Conservation (phyloP, 1,140 invertebrate genomes). For the Eufriesea mexicana region DNA sequence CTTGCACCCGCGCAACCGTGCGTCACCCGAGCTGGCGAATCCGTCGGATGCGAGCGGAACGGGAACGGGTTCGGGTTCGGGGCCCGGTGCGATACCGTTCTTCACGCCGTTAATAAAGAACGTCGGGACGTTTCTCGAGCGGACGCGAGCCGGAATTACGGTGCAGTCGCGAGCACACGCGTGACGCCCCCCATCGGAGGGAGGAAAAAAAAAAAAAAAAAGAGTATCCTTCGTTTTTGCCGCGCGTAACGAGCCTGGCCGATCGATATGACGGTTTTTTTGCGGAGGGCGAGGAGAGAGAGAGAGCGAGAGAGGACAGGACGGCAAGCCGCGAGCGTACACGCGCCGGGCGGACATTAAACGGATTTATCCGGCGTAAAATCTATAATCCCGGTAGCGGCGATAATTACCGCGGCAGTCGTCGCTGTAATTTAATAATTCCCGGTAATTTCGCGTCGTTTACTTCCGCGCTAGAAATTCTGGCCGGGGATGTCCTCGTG, state of each 20-base stretch:
- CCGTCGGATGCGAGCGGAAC: neutral
- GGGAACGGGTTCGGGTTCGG: no score
- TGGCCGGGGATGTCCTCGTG: neutral
- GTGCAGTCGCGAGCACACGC: neutral
- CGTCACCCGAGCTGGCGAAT: neutral
- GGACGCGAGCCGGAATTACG: conserved; percentile 10
- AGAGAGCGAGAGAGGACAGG: neutral
- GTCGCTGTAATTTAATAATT: conserved; percentile 64
- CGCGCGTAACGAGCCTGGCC: conserved; percentile 30
- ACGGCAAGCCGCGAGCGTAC: neutral
- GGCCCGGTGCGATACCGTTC: neutral
- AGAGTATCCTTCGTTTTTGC: conserved; percentile 18
- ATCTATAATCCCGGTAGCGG: conserved; percentile 55
- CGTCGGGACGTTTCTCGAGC: conserved; percentile 1
- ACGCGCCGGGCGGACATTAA: conserved; percentile 42
- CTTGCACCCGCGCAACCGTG: neutral
- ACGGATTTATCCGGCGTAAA: conserved; percentile 59
- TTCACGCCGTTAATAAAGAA: conserved; percentile 16
- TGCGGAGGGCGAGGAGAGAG: neutral
- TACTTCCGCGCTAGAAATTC: conserved; percentile 40
- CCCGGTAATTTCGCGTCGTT: conserved; percentile 61
- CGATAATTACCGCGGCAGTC: conserved; percentile 59
- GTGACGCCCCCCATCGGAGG: neutral
- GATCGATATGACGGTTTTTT: conserved; percentile 43
- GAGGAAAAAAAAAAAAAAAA: neutral